These are phyloP conservation scores for Macrophya alboannulata DNA, from an alignment of 2,888 invertebrate genomes.

Conservation along the genomic window DNA sequence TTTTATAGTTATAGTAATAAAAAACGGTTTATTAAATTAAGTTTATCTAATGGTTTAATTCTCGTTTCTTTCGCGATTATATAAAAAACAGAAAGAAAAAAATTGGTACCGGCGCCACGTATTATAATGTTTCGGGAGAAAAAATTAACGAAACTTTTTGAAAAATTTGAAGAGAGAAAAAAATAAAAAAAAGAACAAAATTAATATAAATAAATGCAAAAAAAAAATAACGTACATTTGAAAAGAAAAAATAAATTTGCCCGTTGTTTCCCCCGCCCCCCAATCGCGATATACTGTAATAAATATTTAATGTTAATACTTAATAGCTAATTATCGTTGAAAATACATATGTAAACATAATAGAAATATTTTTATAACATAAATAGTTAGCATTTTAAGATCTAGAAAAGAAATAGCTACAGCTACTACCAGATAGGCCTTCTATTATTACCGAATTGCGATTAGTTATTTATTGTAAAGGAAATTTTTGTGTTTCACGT, in stretches of 20 bases:
- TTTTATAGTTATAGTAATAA: background rate
- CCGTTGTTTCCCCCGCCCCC: background rate
- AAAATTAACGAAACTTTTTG: conserved; percentile 51
- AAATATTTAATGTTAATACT: conserved; percentile 31
- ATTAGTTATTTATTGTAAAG: conserved; percentile 30
- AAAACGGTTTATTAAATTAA: background rate
- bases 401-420: conserved; percentile 7
- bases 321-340: conserved; percentile 36
- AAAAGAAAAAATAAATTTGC: background rate
- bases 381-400: conserved; percentile 11
- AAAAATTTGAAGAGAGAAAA: conserved; percentile 57
- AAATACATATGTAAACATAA: conserved; percentile 20
- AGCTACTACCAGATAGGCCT: conserved; percentile 47
- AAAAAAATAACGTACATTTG: conserved; percentile 11
- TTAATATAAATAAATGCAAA: conserved; percentile 57
- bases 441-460: conserved; percentile 9
- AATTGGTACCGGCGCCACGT: conserved; percentile 16
- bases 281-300: conserved; percentile 23
- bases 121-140: conserved; percentile 13
- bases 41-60: background rate
- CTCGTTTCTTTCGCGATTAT: conserved; percentile 3
- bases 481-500: background rate
- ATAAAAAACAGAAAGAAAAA: background rate
- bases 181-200: conserved; percentile 44
- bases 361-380: conserved; percentile 53